A percentile compares a stretch with the other conserved stretches of the same genome.
phyloP scores from a whole-genome alignment of 2,888 invertebrate genomes.

The Macrosiphum euphorbiae region DNA sequence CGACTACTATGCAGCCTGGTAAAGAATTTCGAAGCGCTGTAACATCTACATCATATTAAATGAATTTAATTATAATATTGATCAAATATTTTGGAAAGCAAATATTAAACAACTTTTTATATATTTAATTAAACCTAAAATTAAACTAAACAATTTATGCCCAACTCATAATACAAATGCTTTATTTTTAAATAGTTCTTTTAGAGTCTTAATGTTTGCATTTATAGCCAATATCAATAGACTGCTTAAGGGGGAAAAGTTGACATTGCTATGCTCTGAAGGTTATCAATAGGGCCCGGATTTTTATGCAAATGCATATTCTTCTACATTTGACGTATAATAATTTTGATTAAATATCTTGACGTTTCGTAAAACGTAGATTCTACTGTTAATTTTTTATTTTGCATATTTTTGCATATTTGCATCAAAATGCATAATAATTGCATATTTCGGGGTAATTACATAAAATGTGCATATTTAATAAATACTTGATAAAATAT shows the following conservation, averaged over 20 bases:
- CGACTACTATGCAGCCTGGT: neutral
- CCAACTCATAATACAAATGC: too few species aligned
- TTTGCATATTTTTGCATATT: too few species aligned
- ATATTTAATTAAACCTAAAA: constrained; percentile 5
- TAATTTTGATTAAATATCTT: too few species aligned
- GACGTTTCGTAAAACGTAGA: too few species aligned
- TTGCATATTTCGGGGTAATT: too few species aligned
- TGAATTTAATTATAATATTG: constrained; percentile 12
- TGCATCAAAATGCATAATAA: too few species aligned
- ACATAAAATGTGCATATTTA: too few species aligned
- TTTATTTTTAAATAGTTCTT: constrained; percentile 1
- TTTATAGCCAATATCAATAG: constrained; percentile 7
- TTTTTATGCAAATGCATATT: too few species aligned
- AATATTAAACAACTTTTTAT: constrained; percentile 12
- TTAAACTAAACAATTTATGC: constrained; percentile 5
- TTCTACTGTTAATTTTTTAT: too few species aligned
- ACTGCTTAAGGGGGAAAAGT: neutral
- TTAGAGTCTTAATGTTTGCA: constrained; percentile 12
- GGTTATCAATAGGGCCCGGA: too few species aligned
- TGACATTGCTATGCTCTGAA: neutral
- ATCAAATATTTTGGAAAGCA: neutral
- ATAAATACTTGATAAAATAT: too few species aligned
- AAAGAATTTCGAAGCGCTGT: constrained; percentile 7
- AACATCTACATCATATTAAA: neutral
- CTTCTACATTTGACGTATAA: too few species aligned